phyloP scores from a whole-genome alignment of 2,888 invertebrate species.

The Cephonodes hylas region DNA sequence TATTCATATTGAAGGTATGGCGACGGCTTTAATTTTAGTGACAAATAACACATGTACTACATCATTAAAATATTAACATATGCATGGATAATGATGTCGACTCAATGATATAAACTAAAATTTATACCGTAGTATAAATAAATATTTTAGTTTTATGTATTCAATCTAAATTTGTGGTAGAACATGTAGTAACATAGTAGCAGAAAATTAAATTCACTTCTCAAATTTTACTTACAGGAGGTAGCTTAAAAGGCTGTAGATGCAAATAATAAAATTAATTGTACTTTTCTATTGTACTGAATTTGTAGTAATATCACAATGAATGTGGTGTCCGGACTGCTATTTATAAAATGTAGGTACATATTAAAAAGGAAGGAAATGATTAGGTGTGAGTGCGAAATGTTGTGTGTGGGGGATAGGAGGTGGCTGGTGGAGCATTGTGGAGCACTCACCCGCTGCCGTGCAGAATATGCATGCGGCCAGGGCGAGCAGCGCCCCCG shows the following conservation, averaged over 20 bases:
- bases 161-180: too few species aligned
- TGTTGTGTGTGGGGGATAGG: neutral
- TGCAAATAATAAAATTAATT: too few species aligned
- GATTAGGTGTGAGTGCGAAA: neutral
- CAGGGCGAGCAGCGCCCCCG: conserved; percentile 78
- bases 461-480: conserved; percentile 75
- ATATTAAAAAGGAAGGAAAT: neutral
- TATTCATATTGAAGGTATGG: neutral
- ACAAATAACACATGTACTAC: neutral
- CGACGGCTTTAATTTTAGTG: neutral
- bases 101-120: too few species aligned
- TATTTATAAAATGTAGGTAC: neutral
- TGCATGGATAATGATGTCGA: too few species aligned
- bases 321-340: neutral
- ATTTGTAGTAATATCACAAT: neutral
- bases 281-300: neutral
- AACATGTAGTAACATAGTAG: too few species aligned
- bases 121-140: too few species aligned
- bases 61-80: too few species aligned
- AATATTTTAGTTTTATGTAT: too few species aligned
- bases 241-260: neutral
- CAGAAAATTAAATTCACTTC: too few species aligned
- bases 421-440: too few species aligned
- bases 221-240: neutral
- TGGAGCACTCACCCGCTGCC: conserved; percentile 59